Base-by-base conservation (phyloP, 2,888 invertebrate species). In the Ectobius pallidus region DNA sequence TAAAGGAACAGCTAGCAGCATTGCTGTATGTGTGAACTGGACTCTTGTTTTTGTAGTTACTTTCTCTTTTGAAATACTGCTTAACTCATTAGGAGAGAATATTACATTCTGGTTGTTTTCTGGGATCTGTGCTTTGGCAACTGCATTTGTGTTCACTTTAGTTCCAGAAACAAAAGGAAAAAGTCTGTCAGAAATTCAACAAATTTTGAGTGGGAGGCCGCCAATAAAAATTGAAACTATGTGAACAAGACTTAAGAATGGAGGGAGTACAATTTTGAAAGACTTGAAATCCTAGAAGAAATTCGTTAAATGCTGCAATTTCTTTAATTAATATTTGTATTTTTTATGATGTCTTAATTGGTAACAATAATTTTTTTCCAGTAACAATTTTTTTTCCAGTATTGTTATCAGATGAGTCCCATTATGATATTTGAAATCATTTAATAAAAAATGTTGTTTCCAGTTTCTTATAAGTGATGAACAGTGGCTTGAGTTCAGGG, bases 151-250 rank as follows among this genome's bases (percentile, higher is more conserved):
- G 0, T 86, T 87, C 77, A 84, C 90, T 62, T 83, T 89, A 73
- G 87, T 95, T 9, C 92, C 93, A 0, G 95, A 95, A 83, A 95
- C 95, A 0, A 94, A 93, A 79, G 95, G 94, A 1, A 93, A 92
- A 82, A 90, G 90, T 27, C 84, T 91, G 2, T 89, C 92, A 70
- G 91, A 93, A 80, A 93, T 95, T 79, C 91, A 91, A 79, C 85
- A 86, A 2, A 58, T 73, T n/a, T 25, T 77, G 44, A 69, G 34
- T 4, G 73, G 73, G 0, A 11, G 49, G 25, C 39, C 55, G 34
- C 46, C 46, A n/a, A 46, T 7, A 46, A 46, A 18, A 4, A n/a
- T 20, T 18, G 46, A 46, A 46, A 46, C 20, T 46, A 20, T 46
- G 20, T 46, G 46, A 46, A 46, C 18, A 46, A n/a, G 2, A 7